Evolutionary conservation across 1,140 invertebrate genomes (phyloP), one percentile per base, ranked within the genome.

Genomic region (Atopsyche davidsoni): DNA sequence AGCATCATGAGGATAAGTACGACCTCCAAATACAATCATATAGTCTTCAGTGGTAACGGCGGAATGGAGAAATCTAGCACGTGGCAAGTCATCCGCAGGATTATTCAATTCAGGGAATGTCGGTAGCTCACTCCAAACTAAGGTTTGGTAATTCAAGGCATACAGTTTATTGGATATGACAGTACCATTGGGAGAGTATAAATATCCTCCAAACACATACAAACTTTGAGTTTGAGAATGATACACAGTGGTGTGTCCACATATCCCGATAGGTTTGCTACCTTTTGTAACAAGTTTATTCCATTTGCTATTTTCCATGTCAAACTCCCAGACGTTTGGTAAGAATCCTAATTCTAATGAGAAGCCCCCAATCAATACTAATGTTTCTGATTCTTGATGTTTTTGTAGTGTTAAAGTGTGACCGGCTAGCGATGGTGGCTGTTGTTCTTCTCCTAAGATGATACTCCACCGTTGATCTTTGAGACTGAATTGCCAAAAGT

Each of bases 401-500:
- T 82, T 78, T 28, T 87, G 78, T 18, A 87, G 75, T 1, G 91
- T 96, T 3, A 97, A 69, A 0, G 89, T 92, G 59, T 95, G 91
- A 0, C 93, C 93, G 3, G 91, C 89, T 1, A 96, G 62, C 0
- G 85, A 75, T 0, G 86, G 83, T 1, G 85, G 85, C 31, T 69
- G 60, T 11, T 63, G 67, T 7, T 68, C 65, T 43, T 72, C 71
- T 21, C 65, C 79, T 58, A 78, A 72, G 1, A 92, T 81, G 49
- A 83, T 79, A 38, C 78, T 82, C 92, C 94, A 96, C 11, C 85
- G 78, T 56, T 87, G 82, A 60, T 89, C 85, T 62, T 87, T 86
- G 39, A 95, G 79, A 62, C 87, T 87, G 63, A 96, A 97, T 59
- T 87, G 89, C 93, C 93, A 97, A 62, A 96, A 92, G 63, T 96